Evolutionary conservation across 2,888 invertebrate species (phyloP).

Genomic region (Synanthedon andrenaeformis): DNA sequence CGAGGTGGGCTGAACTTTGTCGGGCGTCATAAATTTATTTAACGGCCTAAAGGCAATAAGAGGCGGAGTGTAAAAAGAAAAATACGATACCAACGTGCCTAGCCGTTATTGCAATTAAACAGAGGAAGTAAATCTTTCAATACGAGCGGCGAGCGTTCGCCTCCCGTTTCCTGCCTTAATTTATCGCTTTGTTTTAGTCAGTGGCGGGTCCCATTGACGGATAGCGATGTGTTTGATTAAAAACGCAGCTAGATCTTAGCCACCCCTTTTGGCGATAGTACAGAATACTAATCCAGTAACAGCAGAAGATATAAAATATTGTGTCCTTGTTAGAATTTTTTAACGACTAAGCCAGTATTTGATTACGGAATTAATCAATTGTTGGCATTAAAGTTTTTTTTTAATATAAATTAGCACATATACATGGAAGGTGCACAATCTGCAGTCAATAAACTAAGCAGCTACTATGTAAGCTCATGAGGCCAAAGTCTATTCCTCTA

Average conservation of each 20-base stretch:
- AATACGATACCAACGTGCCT: constrained; percentile 71
- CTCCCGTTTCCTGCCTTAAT: constrained; percentile 63
- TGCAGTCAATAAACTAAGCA: too few species aligned
- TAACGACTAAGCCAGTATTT: too few species aligned
- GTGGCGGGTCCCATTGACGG: constrained; percentile 63
- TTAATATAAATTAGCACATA: too few species aligned
- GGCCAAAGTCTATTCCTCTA: too few species aligned
- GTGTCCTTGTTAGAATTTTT: neutral
- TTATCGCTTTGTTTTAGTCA: constrained; percentile 69
- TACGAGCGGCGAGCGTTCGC: constrained; percentile 62
- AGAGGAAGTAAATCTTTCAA: constrained; percentile 71
- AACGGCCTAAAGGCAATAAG: constrained; percentile 70
- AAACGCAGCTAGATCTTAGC: constrained; percentile 48
- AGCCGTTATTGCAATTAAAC: constrained; percentile 72
- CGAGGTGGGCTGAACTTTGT: constrained; percentile 67
- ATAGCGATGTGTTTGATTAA: constrained; percentile 67
- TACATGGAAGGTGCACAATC: too few species aligned
- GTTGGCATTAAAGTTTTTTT: too few species aligned
- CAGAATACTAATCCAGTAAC: constrained; percentile 1
- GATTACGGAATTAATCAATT: too few species aligned
- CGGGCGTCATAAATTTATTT: constrained; percentile 70
- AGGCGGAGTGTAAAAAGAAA: constrained; percentile 70
- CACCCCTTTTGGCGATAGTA: constrained; percentile 35
- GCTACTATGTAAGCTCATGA: too few species aligned
- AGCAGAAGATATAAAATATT: neutral